A percentile compares a stretch with the other conserved stretches of the same genome.
These are phyloP conservation scores for Drosophila sordidula DNA, from an alignment of 2,888 invertebrate genomes.

Conservation along the genomic window DNA sequence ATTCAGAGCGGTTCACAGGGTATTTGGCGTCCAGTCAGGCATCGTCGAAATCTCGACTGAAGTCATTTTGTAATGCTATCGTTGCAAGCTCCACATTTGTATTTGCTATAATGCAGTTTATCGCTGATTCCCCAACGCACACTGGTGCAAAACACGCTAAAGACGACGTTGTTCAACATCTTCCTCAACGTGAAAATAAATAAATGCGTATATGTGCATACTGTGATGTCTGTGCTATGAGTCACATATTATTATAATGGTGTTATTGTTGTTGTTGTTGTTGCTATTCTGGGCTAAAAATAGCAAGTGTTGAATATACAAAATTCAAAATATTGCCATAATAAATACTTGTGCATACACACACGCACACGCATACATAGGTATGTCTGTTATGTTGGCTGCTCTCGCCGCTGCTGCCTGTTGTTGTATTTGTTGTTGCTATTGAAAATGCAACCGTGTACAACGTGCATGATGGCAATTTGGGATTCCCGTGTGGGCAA, in stretches of 20 bases:
- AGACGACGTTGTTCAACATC: conserved; percentile 22
- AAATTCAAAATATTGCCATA: conserved; percentile 59
- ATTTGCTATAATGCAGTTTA: conserved; percentile 7
- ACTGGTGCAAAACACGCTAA: neutral
- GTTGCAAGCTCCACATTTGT: neutral
- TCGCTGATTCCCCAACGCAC: conserved; percentile 9
- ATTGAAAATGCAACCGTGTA: conserved; percentile 53
- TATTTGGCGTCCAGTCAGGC: too few relatives aligned
- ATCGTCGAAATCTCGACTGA: neutral
- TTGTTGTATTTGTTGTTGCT: conserved; percentile 20
- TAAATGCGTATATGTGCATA: conserved; percentile 28
- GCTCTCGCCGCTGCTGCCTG: conserved; percentile 1
- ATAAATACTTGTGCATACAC: conserved; percentile 20
- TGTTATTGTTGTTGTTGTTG: conserved; percentile 24
- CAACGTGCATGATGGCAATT: conserved; percentile 56
- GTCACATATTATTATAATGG: conserved; percentile 46
- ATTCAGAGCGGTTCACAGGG: too few relatives aligned
- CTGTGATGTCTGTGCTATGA: conserved; percentile 38
- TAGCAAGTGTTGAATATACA: conserved; percentile 50
- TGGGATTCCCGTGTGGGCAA: conserved; percentile 77
- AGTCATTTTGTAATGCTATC: conserved; percentile 13
- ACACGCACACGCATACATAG: conserved; percentile 9
- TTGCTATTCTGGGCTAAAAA: conserved; percentile 42
- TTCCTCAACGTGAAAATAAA: conserved; percentile 41
- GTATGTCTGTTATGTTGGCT: conserved; percentile 10